Conservation (phyloP, 92 coral and sea anemone genomes). For the Phenganax stokvisi region DNA sequence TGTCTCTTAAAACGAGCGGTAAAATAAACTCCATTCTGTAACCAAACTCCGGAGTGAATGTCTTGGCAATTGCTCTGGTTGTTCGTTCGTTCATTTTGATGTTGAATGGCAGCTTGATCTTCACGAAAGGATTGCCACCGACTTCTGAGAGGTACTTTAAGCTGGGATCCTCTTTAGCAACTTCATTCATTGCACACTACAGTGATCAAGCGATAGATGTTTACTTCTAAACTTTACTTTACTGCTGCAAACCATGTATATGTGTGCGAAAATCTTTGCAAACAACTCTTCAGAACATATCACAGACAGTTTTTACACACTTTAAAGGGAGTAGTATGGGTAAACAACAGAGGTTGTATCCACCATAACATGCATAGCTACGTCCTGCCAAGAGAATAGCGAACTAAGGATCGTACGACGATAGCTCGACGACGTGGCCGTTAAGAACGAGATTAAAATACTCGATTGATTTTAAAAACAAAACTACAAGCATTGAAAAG, state of each 20-base stretch:
- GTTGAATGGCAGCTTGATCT: conserved; percentile 76
- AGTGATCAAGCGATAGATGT: not conserved
- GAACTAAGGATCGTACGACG: too few species aligned
- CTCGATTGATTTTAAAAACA: too few species aligned
- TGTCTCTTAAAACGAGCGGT: conserved; percentile 52
- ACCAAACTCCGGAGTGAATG: conserved; percentile 90
- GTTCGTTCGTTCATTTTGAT: conserved; percentile 52
- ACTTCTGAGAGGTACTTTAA: conserved; percentile 88
- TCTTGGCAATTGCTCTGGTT: conserved; percentile 85
- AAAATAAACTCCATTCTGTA: conserved; percentile 61
- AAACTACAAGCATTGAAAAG: too few species aligned
- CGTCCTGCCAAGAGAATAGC: too few species aligned
- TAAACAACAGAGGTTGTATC: too few species aligned
- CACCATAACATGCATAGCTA: too few species aligned
- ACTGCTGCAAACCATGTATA: not conserved
- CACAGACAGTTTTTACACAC: too few species aligned
- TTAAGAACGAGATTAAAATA: too few species aligned
- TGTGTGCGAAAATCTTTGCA: not conserved
- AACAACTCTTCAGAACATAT: too few species aligned
- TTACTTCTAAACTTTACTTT: too few species aligned
- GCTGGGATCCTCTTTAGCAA: conserved; percentile 51
- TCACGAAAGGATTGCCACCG: conserved; percentile 76
- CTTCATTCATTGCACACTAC: conserved; percentile 67
- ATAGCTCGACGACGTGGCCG: too few species aligned
- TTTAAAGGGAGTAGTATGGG: too few species aligned